These are phyloP conservation scores for Tretioscincus oriximinensis DNA, from an alignment of 2,113 vertebrate species.

Conservation along the genomic window DNA sequence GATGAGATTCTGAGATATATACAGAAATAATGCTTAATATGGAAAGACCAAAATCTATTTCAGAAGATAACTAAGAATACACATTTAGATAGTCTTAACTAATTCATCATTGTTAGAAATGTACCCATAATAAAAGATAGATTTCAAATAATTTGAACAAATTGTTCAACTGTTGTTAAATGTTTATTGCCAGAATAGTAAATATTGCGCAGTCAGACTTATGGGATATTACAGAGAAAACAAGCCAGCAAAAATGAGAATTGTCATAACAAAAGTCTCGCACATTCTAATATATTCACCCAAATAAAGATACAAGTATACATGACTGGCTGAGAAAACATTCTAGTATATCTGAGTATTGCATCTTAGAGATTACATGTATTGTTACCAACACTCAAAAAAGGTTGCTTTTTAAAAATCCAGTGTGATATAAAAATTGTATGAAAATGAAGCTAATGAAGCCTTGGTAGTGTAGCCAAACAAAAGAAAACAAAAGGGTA, in stretches of 20 bases:
- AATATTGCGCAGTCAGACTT: conserved; percentile 58
- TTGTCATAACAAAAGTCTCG: conserved; percentile 60
- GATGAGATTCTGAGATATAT: too few relatives aligned
- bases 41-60: too few relatives aligned
- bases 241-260: conserved; percentile 66
- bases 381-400: conserved; percentile 25
- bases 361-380: conserved; percentile 27
- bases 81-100: too few relatives aligned
- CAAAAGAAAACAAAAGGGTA: conserved; percentile 24
- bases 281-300: conserved; percentile 45
- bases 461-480: conserved; percentile 21
- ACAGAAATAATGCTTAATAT: too few relatives aligned
- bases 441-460: conserved; percentile 23
- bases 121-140: background rate
- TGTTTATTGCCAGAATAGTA: conserved; percentile 78
- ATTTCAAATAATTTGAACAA: conserved; percentile 49
- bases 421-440: conserved; percentile 7
- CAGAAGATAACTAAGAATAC: too few relatives aligned
- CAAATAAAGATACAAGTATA: conserved; percentile 46
- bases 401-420: background rate
- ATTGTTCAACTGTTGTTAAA: conserved; percentile 67
- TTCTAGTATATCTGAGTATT: conserved; percentile 41
- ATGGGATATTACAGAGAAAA: conserved; percentile 60
- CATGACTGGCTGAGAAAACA: conserved; percentile 55
- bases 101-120: background rate